Evolutionary conservation across 2,113 vertebrate species (phyloP), one percentile per base, ranked within the genome.

Genomic region (Vicugna pacos): DNA sequence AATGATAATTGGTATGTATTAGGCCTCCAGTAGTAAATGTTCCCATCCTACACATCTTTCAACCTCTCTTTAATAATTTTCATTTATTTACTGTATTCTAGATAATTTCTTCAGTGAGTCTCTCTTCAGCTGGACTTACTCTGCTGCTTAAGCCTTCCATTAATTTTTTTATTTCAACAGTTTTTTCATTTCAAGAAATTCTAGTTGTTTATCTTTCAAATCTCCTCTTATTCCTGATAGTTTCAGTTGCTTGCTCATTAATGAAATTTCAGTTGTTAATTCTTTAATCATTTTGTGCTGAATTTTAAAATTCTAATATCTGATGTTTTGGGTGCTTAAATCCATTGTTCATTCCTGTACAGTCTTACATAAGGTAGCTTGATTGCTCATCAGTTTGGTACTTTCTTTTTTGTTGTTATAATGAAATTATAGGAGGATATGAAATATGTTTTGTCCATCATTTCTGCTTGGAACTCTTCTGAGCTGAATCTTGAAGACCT

Each of bases 401-500:
- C 35, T 70, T 87, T 22, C 28, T 88, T 86, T 84, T 26, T 82
- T 95, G 9, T 64, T 90, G 13, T 64, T 79, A 38, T 77, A 91
- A n/a, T 87, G 5, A 91, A 91, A 88, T 65, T 58, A 83, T 93
- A 88, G 62, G 50, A 93, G 35, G 24, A 38, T 7, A 11, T 69
- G 2, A 93, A 82, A 62, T 91, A 9, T 87, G 76, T 76, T 86
- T 93, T 65, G 32, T 50, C 32, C 8, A 46, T 80, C 8, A 85
- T 95, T 90, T 93, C 73, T 93, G 60, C 75, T 83, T 93, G 26
- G 32, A 79, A 90, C 46, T 48, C 32, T 93, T 82, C 50, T 70
- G 35, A 89, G 26, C 72, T 72, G 46, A 84, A 84, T 93, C n/a
- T 88, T 94, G 58, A 94, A 91, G 52, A 81, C 54, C 5, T 93